Conservation (phyloP, 2,888 invertebrate genomes). For the Eilema griseolum region DNA sequence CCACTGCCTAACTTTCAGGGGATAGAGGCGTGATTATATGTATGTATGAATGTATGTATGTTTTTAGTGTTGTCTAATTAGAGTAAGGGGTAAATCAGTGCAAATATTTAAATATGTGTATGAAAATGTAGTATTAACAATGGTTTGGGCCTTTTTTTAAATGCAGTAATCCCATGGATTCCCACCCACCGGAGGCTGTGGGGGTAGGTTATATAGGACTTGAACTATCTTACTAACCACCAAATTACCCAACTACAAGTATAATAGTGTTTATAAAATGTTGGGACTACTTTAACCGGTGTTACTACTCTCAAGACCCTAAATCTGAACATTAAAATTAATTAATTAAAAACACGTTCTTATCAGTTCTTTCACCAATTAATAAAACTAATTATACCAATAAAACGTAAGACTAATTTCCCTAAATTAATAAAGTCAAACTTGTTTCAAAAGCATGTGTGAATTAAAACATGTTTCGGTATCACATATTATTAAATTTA, state of each 20-base stretch:
- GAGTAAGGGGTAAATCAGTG: neutral
- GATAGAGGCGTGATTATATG: no score
- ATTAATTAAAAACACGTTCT: neutral
- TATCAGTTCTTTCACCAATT: neutral
- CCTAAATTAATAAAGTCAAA: neutral
- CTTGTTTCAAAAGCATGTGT: neutral
- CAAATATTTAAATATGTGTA: no score
- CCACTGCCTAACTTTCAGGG: no score
- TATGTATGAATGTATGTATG: no score
- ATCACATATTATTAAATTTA: no score
- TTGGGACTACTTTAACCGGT: neutral
- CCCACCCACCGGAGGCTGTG: no score
- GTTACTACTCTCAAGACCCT: neutral
- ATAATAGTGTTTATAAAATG: neutral
- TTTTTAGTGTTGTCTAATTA: neutral
- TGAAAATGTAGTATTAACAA: no score
- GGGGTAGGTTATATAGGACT: no score
- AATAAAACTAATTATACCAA: neutral
- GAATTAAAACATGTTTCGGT: neutral
- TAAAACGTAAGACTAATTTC: neutral
- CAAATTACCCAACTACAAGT: no score
- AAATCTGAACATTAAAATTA: neutral
- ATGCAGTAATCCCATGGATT: no score
- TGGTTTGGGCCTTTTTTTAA: no score
- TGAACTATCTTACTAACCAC: no score